phyloP scores from a whole-genome alignment of 2,888 invertebrate genomes.

The Nycteola revayana region DNA sequence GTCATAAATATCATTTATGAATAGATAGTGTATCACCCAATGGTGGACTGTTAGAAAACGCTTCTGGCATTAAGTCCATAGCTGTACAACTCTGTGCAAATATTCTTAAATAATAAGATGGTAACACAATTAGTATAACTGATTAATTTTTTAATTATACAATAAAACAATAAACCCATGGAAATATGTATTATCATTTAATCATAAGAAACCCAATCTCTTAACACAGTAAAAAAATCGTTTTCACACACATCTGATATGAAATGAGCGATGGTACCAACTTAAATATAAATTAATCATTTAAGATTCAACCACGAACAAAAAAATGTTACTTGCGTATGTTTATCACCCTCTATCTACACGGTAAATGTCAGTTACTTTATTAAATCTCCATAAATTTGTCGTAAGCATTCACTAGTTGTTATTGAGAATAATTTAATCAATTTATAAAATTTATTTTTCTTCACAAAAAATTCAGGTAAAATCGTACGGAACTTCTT shows the following conservation, averaged over 20 bases:
- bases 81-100: too few species aligned
- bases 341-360: slow-evolving; percentile 31
- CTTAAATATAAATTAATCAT: slow-evolving; percentile 28
- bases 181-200: too few species aligned
- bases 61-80: too few species aligned
- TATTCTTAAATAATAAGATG: too few species aligned
- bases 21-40: too few species aligned
- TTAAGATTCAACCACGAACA: slow-evolving; percentile 12
- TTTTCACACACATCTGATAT: slow-evolving; percentile 19
- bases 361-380: slow-evolving; percentile 33
- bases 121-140: too few species aligned
- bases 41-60: too few species aligned
- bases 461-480: background rate
- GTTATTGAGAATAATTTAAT: slow-evolving; percentile 14
- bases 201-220: too few species aligned
- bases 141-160: too few species aligned
- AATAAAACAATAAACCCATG: too few species aligned
- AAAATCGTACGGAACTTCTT: too few species aligned
- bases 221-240: slow-evolving; percentile 1
- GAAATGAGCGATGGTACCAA: slow-evolving; percentile 8
- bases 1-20: too few species aligned
- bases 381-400: slow-evolving; percentile 35
- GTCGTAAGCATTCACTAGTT: slow-evolving; percentile 19
- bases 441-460: slow-evolving; percentile 10
- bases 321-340: slow-evolving; percentile 20